These are phyloP conservation scores for Xestia rhomboidea DNA, from an alignment of 2,888 invertebrate species.

Conservation along the genomic window DNA sequence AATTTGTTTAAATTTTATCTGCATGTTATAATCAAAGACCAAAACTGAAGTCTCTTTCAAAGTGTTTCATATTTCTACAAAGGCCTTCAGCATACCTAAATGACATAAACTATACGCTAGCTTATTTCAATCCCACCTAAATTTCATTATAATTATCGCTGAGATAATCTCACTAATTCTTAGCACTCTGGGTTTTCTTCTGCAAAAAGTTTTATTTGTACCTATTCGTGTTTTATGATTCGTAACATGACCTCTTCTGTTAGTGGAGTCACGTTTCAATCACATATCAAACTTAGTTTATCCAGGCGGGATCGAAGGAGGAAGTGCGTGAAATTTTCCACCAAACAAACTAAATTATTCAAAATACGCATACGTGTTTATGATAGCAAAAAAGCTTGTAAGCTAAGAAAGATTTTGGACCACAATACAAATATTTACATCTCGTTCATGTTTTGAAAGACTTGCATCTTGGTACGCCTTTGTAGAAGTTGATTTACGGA, in stretches of 20 bases:
- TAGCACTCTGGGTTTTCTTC: not conserved
- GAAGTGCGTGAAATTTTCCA: slow-evolving; percentile 58
- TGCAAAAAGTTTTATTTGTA: not conserved
- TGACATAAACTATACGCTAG: not conserved
- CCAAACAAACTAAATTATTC: slow-evolving; percentile 76
- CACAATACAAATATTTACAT: not conserved
- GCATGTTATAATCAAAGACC: not conserved
- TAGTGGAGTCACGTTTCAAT: slow-evolving; percentile 70
- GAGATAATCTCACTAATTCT: not conserved
- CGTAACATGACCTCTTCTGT: slow-evolving; percentile 26
- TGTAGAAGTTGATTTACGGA: not conserved
- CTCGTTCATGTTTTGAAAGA: not conserved
- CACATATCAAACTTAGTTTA: slow-evolving; percentile 73
- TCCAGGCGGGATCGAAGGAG: slow-evolving; percentile 38
- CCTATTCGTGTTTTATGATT: not conserved
- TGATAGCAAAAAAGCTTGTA: slow-evolving; percentile 28
- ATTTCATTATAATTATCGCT: not conserved
- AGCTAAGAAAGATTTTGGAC: slow-evolving; percentile 7
- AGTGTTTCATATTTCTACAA: not conserved
- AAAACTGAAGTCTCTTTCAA: not conserved
- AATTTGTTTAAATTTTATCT: not conserved
- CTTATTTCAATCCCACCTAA: not conserved
- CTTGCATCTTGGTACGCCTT: not conserved
- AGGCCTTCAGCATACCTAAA: not conserved
- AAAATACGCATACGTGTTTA: slow-evolving; percentile 67